Percentiles rank a stretch among this genome's conserved stretches.
Evolutionary conservation across 2,113 vertebrate genomes (phyloP).

Genomic region (Heterocephalus glaber): DNA sequence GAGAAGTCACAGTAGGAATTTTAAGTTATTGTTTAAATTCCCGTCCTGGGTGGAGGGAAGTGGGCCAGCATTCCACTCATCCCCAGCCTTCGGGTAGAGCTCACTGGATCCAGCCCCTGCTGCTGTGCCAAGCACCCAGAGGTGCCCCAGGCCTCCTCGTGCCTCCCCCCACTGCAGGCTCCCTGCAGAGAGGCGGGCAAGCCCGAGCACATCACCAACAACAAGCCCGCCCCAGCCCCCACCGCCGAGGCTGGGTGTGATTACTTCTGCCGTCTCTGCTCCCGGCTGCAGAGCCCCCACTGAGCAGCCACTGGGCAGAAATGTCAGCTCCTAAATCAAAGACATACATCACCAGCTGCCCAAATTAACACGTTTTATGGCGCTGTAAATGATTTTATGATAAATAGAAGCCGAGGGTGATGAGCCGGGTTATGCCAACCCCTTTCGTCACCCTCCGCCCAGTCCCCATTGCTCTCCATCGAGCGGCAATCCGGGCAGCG

Average conservation of each 20-base stretch:
- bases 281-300: slow-evolving; percentile 3
- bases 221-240: background rate
- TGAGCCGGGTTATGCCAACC: slow-evolving; percentile 18
- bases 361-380: slow-evolving; percentile 67
- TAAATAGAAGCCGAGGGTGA: slow-evolving; percentile 41
- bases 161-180: rapidly evolving
- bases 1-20: background rate
- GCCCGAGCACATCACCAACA: rapidly evolving
- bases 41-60: background rate
- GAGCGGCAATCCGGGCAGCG: slow-evolving; percentile 40
- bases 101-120: background rate
- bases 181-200: background rate
- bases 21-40: background rate
- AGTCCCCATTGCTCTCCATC: slow-evolving; percentile 36
- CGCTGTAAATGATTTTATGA: slow-evolving; percentile 72
- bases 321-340: slow-evolving; percentile 81
- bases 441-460: background rate
- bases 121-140: rapidly evolving
- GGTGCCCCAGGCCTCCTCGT: rapidly evolving
- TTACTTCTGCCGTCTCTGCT: background rate
- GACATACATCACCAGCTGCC: slow-evolving; percentile 68
- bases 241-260: rapidly evolving
- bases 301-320: slow-evolving; percentile 56
- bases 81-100: background rate
- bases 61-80: rapidly evolving